Conservation (phyloP, 2,113 vertebrate genomes). For the Penelope pileata region DNA sequence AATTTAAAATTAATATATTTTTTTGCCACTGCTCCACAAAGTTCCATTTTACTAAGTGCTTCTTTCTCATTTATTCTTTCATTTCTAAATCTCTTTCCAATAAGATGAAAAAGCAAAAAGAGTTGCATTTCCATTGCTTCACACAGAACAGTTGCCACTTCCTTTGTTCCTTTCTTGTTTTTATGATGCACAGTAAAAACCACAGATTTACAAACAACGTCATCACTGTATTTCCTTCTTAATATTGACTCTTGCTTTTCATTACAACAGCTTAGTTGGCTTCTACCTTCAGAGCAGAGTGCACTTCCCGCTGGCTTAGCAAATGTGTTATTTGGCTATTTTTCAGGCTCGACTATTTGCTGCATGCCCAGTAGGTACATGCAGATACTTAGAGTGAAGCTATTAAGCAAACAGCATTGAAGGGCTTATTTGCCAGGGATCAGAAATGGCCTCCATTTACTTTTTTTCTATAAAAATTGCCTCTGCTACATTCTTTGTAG, state of each 20-base stretch:
- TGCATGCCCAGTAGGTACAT: not conserved
- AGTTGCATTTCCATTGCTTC: not conserved
- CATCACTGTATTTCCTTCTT: not conserved
- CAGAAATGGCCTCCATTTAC: not conserved
- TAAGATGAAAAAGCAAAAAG: not conserved
- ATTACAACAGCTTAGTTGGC: not conserved
- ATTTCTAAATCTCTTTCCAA: not conserved
- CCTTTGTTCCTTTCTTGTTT: not conserved
- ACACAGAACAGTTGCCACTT: not conserved
- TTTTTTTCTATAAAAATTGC: slow-evolving; percentile 14
- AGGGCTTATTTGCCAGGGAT: slow-evolving; percentile 20
- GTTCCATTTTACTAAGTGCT: not conserved
- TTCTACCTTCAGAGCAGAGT: not conserved
- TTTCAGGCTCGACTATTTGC: slow-evolving; percentile 1
- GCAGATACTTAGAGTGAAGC: slow-evolving; percentile 4
- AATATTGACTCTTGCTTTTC: not conserved
- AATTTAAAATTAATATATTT: not conserved
- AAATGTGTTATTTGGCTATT: slow-evolving; percentile 7
- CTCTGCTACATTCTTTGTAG: not conserved
- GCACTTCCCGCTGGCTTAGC: not conserved
- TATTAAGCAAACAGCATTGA: slow-evolving; percentile 3
- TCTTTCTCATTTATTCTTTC: not conserved
- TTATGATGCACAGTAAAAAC: not conserved
- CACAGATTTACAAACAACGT: not conserved
- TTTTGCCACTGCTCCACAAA: not conserved